phyloP scores from a whole-genome alignment of 2,888 invertebrate genomes.

The Amiota communis region DNA sequence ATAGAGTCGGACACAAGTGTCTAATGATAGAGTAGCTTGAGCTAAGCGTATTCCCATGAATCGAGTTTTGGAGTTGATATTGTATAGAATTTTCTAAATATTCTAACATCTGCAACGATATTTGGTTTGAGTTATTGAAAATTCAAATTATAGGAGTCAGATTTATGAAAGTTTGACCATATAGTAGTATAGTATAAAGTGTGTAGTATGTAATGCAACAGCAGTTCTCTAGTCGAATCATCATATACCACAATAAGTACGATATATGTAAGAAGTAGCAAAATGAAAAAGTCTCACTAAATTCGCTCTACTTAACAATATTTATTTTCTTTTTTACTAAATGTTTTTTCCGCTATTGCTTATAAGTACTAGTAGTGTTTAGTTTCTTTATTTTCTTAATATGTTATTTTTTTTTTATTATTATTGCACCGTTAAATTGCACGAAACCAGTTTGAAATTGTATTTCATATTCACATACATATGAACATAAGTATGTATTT shows the following conservation, averaged over 20 bases:
- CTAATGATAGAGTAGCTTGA: no score
- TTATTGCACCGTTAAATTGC: slow-evolving; percentile 4
- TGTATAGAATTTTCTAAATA: no score
- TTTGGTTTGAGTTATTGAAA: no score
- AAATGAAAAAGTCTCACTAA: not conserved
- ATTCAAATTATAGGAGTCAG: not conserved
- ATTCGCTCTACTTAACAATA: not conserved
- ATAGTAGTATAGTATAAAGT: not conserved
- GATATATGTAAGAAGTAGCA: not conserved
- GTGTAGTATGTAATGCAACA: not conserved
- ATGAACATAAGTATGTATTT: no score
- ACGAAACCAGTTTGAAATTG: no score
- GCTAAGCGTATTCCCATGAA: no score
- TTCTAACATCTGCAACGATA: no score
- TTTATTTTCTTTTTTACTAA: not conserved
- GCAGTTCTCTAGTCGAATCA: slow-evolving; percentile 3
- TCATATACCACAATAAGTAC: no score
- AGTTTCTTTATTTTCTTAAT: not conserved
- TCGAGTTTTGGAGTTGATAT: no score
- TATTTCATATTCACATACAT: no score
- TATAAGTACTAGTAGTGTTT: not conserved
- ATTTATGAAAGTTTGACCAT: no score
- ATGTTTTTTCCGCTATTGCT: not conserved
- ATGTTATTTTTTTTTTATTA: not conserved
- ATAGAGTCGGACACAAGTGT: no score